Evolutionary conservation across 2,888 invertebrate genomes (phyloP), one percentile per base, ranked within the genome.

Genomic region (Pollenia angustigena): DNA sequence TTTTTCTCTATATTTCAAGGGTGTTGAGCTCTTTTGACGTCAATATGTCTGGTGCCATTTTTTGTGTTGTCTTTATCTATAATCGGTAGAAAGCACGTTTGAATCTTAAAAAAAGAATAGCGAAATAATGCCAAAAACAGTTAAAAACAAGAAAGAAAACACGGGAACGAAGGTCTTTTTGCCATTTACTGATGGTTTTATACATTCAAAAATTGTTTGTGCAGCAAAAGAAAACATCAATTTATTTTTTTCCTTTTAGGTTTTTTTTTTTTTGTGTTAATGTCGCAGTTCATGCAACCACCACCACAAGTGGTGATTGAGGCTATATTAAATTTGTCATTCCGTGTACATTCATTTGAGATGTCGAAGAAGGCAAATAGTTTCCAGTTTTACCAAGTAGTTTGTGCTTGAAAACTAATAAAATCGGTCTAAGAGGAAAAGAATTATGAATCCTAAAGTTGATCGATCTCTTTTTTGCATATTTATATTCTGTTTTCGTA

Each of bases 41-140:
- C 81, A 78, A 81, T 68, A 66, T 81, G 81, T 85, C 85, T 81
- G 81, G 50, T 56, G 66, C 18, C 54, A 60, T 80, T 75, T 60
- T 52, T 32, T 11, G n/a, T 52, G 2, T 18, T 58, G 64, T 81
- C 42, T 75, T 56, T 66, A 48, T 46, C 58, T 66, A 8, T 72
- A 71, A 72, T 50, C 56, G 58, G 48, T 56, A 62, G 58, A 42
- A 50, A 75, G 56, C 69, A 81, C 74, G 80, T 85, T 75, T 18
- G 14, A 11, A 46, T n/a, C 16, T 23, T 40, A 50, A 23, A 66
- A 42, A 50, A 32, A 62, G 0, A 23, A 18, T 32, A 32, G 32
- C 32, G 32, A 48, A 14, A 46, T 48, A 56, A 23, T 18, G n/a
- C 16, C 12, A 68, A 14, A 60, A 81, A 52, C 72, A 32, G 32